A percentile compares a stretch with the other conserved stretches of the same genome.
Evolutionary conservation across 2,113 vertebrate genomes (phyloP).

Genomic region (Nothoprocta perdicaria): DNA sequence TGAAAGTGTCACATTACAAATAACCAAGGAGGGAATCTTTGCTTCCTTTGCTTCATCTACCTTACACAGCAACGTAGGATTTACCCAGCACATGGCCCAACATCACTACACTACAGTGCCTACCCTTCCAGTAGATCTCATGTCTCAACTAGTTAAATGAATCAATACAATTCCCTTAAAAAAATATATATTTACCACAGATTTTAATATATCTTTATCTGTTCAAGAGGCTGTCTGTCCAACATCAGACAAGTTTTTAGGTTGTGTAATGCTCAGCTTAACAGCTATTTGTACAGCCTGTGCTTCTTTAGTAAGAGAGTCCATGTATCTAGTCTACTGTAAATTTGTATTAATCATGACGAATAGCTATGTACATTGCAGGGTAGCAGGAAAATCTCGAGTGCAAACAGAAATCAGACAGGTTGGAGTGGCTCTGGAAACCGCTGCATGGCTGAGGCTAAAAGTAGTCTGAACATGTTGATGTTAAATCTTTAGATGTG

Average conservation of each 20-base stretch:
- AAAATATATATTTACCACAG: background rate
- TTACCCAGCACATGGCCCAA: background rate
- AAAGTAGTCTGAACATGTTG: conserved; percentile 45
- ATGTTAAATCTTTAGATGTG: conserved; percentile 36
- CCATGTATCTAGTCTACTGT: background rate
- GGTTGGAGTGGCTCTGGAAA: conserved; percentile 55
- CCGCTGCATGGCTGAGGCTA: conserved; percentile 14
- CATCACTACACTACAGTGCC: background rate
- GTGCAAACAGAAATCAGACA: conserved; percentile 55
- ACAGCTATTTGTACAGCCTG: background rate
- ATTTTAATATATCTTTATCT: background rate
- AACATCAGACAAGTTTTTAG: background rate
- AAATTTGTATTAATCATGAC: conserved; percentile 38
- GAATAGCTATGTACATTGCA: background rate
- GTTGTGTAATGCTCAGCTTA: background rate
- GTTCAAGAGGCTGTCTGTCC: background rate
- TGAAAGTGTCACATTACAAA: background rate
- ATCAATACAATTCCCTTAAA: background rate
- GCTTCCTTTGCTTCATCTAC: background rate
- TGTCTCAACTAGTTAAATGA: background rate
- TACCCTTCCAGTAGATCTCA: background rate
- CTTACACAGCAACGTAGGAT: background rate
- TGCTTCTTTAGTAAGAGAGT: background rate
- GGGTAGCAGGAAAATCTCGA: conserved; percentile 44
- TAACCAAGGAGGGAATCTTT: background rate